Percentiles rank a stretch among this genome's conserved stretches.
phyloP scores from a whole-genome alignment of 2,113 vertebrate genomes.

The Halcyon senegalensis region DNA sequence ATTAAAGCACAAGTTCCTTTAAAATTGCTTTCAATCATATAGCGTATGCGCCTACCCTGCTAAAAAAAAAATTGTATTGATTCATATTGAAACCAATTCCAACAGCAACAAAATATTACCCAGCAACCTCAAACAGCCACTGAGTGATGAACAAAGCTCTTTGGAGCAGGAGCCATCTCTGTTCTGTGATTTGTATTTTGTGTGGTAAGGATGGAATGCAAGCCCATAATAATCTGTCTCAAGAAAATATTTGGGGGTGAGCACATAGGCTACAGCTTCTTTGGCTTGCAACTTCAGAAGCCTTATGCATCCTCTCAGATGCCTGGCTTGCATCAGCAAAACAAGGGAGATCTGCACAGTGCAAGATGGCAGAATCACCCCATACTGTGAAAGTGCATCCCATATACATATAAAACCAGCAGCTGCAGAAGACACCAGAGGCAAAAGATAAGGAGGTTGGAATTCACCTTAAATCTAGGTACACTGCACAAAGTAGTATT shows the following conservation, averaged over 20 bases:
- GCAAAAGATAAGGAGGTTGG: not conserved
- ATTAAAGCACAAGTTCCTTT: conserved; percentile 22
- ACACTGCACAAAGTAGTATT: not conserved
- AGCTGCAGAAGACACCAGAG: not conserved
- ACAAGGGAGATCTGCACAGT: not conserved
- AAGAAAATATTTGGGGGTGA: not conserved
- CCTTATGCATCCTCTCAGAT: not conserved
- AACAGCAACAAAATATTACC: conserved; percentile 52
- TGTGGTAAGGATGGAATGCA: not conserved
- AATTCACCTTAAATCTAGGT: not conserved
- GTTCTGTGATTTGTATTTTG: not conserved
- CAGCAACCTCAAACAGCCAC: conserved; percentile 13
- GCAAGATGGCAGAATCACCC: not conserved
- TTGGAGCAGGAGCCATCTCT: not conserved
- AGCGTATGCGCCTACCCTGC: rapidly evolving
- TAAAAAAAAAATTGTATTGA: not conserved
- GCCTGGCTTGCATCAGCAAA: not conserved
- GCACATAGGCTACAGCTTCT: not conserved
- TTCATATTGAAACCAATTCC: conserved; percentile 51
- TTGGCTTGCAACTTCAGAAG: not conserved
- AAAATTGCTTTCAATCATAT: not conserved
- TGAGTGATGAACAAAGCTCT: not conserved
- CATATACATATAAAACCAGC: not conserved
- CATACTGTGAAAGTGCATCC: not conserved
- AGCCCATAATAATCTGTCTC: conserved; percentile 3